Evolutionary conservation across 2,888 invertebrate genomes (phyloP).

Genomic region (Cosmorhoe ocellata): DNA sequence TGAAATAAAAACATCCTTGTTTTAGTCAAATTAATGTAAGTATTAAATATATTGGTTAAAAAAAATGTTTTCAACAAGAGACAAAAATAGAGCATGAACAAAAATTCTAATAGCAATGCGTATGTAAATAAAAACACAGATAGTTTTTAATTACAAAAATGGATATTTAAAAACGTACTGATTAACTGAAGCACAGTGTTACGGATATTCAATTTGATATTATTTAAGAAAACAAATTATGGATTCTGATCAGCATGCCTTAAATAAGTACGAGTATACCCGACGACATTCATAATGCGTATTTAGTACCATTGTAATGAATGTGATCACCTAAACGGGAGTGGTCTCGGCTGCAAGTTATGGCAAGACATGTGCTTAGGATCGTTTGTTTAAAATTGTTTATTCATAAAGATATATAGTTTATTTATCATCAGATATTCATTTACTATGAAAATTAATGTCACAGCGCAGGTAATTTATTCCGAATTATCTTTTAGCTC

Average conservation of each 20-base stretch:
- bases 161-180: too few species aligned
- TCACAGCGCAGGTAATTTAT: slow-evolving; percentile 4
- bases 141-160: too few species aligned
- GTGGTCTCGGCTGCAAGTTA: slow-evolving; percentile 29
- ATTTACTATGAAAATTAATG: slow-evolving; percentile 23
- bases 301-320: slow-evolving; percentile 67
- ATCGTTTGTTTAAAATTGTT: slow-evolving; percentile 27
- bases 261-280: slow-evolving; percentile 48
- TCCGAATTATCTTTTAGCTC: too few species aligned
- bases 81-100: too few species aligned
- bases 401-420: slow-evolving; percentile 20
- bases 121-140: too few species aligned
- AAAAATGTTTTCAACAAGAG: too few species aligned
- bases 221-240: neutral
- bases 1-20: too few species aligned
- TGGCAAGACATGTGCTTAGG: slow-evolving; percentile 25
- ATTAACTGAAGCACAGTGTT: too few species aligned
- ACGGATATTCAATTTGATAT: too few species aligned
- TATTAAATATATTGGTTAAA: too few species aligned
- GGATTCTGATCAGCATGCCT: slow-evolving; percentile 8
- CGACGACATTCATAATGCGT: slow-evolving; percentile 63
- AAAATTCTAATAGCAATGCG: too few species aligned
- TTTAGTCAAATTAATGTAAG: too few species aligned
- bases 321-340: slow-evolving; percentile 56
- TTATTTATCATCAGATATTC: slow-evolving; percentile 13